These are phyloP conservation scores for Pseudopodoces humilis DNA, from an alignment of 2,113 vertebrate genomes.

Conservation along the genomic window DNA sequence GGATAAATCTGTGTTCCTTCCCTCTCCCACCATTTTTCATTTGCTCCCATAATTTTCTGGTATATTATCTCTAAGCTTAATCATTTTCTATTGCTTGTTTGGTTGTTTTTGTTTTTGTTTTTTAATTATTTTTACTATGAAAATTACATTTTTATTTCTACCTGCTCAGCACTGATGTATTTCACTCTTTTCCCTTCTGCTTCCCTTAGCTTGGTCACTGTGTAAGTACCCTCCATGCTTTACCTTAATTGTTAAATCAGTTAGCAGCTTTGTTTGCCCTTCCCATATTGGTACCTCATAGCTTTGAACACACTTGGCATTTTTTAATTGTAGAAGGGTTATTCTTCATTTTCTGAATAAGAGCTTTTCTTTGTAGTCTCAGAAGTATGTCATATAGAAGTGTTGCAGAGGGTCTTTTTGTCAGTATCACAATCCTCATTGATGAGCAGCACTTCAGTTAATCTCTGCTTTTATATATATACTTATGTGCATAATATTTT, in stretches of 20 bases:
- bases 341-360: background rate
- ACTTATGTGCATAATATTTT: background rate
- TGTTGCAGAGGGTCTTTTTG: background rate
- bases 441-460: background rate
- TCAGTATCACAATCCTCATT: background rate
- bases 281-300: background rate
- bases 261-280: conserved; percentile 30
- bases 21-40: conserved; percentile 13
- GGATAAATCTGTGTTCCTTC: background rate
- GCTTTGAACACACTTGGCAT: background rate
- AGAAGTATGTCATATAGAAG: background rate
- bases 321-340: conserved; percentile 5
- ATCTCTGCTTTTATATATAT: background rate
- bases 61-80: conserved; percentile 30
- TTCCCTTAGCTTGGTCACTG: conserved; percentile 95
- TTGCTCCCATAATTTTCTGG: conserved; percentile 52
- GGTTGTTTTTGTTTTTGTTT: background rate
- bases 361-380: background rate
- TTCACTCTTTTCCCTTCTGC: conserved; percentile 81
- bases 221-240: conserved; percentile 86
- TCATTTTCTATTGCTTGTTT: conserved; percentile 19
- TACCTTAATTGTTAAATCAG: conserved; percentile 46
- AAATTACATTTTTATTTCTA: conserved; percentile 63
- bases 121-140: conserved; percentile 35
- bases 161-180: conserved; percentile 73